Base-by-base conservation (phyloP, 1,140 invertebrate species). In the Latrodectus geometricus region DNA sequence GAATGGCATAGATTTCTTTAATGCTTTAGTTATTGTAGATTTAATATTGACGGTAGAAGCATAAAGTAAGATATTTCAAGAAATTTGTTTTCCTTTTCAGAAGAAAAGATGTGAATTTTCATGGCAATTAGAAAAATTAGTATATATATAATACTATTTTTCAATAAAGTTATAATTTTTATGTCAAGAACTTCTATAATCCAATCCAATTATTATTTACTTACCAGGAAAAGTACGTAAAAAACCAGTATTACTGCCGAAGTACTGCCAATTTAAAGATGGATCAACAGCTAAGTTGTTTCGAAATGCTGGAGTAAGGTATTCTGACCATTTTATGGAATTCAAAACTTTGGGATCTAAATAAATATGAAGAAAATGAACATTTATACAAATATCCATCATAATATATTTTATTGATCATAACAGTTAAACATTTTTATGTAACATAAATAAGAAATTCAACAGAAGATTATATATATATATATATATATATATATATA, bases 241-340 rank as follows among this genome's bases (percentile, higher is more conserved):
- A 89, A 98, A 95, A n/a, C 98, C 98, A 4, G 94, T 94, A 56
- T 95, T 94, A 88, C 96, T 97, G 14, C 97, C 96, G 91, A 99
- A 99, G 91, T 98, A 99, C 91, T 99, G 98, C 96, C 97, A 99
- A 0, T 95, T 94, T 9, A 99, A 91, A 0, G 96, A 95, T 4
- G 96, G 95, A 93, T 99, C 97, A 4, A 94, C 93, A 75, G 95
- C 93, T 89, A 96, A 96, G 91, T 99, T 99, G 89, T 95, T 94
- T 86, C 92, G 93, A 90, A 99, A 99, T 0, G 95, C 94, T 49
- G 95, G 92, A 90, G 98, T 96, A 50, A 99, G 91, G 8, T 92
- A 91, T 90, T 96, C 95, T 0, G 97, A 97, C 97, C 97, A 98
- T 89, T 94, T 92, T 75, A 98, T 96, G 0, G 95, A 94, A 89